Evolutionary conservation across 1,140 invertebrate genomes (phyloP).

Genomic region (Drosophila kikkawai): DNA sequence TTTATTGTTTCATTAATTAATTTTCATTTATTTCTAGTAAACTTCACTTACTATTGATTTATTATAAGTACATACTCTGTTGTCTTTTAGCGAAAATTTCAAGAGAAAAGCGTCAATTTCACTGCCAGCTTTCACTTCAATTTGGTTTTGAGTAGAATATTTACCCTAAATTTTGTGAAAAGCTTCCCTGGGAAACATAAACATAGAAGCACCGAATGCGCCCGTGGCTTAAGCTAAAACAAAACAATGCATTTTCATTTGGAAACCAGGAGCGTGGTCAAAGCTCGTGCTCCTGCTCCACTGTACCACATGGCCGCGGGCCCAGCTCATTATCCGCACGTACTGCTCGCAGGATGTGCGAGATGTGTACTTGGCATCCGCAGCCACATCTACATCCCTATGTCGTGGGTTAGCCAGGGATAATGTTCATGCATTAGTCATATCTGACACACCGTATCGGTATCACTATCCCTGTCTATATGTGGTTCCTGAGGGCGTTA

Average conservation of each 20-base stretch:
- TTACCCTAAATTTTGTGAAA: constrained; percentile 6
- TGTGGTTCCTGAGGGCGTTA: constrained; percentile 45
- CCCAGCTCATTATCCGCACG: constrained; percentile 69
- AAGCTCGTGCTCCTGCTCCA: constrained; percentile 20
- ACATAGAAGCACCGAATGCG: constrained; percentile 1
- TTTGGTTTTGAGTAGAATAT: background rate
- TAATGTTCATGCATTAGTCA: constrained; percentile 78
- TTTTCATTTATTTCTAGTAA: too few species aligned
- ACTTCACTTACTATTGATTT: background rate
- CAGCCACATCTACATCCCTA: background rate
- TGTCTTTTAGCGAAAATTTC: background rate
- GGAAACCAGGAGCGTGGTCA: constrained; percentile 24
- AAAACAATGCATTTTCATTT: constrained; percentile 53
- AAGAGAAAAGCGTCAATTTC: background rate
- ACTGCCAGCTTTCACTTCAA: background rate
- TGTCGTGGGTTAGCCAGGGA: constrained; percentile 21
- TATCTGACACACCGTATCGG: constrained; percentile 52
- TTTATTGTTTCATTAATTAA: background rate
- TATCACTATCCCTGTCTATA: background rate
- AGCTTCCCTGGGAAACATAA: constrained; percentile 8
- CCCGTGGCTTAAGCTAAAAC: constrained; percentile 27
- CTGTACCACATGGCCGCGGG: constrained; percentile 35
- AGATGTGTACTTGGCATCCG: constrained; percentile 16
- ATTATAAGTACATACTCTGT: too few species aligned
- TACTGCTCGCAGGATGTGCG: constrained; percentile 16